Conservation (phyloP, 2,113 vertebrate species). For the Phylloscopus trochilus region DNA sequence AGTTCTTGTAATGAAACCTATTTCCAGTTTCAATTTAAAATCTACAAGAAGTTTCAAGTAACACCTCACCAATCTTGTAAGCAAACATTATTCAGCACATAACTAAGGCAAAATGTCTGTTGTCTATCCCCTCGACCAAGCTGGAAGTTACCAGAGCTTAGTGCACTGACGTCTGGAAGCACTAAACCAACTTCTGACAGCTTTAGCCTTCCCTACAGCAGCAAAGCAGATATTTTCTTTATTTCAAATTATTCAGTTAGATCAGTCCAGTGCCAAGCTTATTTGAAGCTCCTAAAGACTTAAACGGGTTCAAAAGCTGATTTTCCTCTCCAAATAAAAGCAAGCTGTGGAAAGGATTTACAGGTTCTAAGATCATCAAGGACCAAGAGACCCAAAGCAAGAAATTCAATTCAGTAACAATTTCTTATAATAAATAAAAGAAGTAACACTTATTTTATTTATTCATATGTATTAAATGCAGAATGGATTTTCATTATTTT, state of each 20-base stretch:
- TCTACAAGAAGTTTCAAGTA: background rate
- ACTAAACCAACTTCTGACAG: background rate
- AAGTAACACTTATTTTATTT: background rate
- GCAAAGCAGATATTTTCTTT: background rate
- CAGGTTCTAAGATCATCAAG: background rate
- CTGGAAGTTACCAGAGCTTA: background rate
- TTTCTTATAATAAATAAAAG: too few species aligned
- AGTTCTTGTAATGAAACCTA: background rate
- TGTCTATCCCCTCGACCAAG: rapidly evolving
- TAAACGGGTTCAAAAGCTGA: background rate
- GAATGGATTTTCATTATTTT: background rate
- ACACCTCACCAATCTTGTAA: background rate
- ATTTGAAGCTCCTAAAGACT: background rate
- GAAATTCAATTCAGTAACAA: background rate
- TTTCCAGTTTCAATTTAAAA: background rate
- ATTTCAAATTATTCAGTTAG: background rate
- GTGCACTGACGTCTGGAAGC: background rate
- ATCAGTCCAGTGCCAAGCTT: background rate
- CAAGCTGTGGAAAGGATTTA: background rate
- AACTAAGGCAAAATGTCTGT: background rate
- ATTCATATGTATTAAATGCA: background rate
- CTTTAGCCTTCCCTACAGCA: background rate
- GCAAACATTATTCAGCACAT: background rate
- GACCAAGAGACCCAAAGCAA: background rate
- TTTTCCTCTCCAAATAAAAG: background rate